Percentiles rank a stretch among this genome's conserved stretches.
phyloP scores from a whole-genome alignment of 2,797 vertebrate genomes.

The Phataginus tricuspis region DNA sequence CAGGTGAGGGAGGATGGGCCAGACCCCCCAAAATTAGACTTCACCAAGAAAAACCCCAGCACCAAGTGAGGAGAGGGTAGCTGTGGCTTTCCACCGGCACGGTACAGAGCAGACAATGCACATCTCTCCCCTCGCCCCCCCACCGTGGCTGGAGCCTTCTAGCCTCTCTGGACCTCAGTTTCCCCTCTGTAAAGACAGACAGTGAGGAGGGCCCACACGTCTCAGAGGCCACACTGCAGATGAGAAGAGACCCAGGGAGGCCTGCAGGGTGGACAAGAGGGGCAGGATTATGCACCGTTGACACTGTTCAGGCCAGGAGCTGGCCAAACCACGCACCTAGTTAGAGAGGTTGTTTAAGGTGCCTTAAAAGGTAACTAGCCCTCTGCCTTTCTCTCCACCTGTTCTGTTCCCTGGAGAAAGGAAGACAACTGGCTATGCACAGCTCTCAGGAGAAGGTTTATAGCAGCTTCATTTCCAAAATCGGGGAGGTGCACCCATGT shows the following conservation, averaged over 20 bases:
- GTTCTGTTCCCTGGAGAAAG: not conserved
- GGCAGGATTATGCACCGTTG: no score
- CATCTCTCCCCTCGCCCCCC: no score
- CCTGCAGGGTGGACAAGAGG: not conserved
- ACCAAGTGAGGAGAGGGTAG: not conserved
- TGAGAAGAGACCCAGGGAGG: no score
- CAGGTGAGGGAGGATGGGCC: not conserved
- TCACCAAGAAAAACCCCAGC: not conserved
- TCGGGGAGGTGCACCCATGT: not conserved
- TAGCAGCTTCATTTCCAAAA: no score
- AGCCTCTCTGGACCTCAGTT: not conserved
- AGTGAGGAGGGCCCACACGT: rapidly evolving
- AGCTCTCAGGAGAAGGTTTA: not conserved
- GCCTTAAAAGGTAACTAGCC: not conserved
- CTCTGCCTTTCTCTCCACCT: no score
- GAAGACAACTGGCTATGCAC: not conserved
- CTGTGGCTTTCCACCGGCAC: not conserved
- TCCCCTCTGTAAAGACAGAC: not conserved
- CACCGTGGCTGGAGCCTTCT: rapidly evolving
- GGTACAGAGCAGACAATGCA: not conserved
- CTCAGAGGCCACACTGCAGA: not conserved
- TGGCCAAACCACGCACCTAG: not conserved
- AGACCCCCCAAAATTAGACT: not conserved
- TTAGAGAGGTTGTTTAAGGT: rapidly evolving
- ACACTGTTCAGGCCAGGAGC: not conserved